A percentile compares a stretch with the other conserved stretches of the same genome.
Evolutionary conservation across 1,140 invertebrate species (phyloP).

Genomic region (Heterodera schachtii): DNA sequence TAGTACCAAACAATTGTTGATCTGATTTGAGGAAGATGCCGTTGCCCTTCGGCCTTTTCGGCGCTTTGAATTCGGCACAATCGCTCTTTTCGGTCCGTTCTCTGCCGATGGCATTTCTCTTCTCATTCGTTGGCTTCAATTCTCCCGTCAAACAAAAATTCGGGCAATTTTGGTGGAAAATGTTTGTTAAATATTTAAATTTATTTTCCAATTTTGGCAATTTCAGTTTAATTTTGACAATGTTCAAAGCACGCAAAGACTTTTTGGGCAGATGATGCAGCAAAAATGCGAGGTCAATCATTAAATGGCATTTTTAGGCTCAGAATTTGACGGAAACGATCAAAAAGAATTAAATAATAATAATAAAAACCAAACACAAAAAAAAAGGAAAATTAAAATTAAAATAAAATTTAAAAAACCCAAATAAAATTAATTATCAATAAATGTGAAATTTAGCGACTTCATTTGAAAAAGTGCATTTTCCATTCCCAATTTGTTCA

Average conservation of each 20-base stretch:
- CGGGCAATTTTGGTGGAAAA: neutral
- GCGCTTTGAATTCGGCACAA: neutral
- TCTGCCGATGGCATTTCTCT: neutral
- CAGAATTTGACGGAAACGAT: neutral
- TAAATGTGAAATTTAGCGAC: neutral
- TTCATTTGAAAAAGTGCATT: neutral
- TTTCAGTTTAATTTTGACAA: neutral
- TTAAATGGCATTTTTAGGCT: neutral
- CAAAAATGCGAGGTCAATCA: slow-evolving; percentile 13
- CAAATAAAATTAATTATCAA: neutral
- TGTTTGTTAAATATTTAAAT: neutral
- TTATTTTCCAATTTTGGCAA: neutral
- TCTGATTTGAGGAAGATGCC: neutral
- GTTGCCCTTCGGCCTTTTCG: neutral
- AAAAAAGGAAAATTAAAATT: neutral
- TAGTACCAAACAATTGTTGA: neutral
- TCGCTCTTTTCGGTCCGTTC: neutral
- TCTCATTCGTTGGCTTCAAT: neutral
- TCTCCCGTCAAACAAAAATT: neutral
- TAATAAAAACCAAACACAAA: neutral
- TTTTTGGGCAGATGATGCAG: neutral
- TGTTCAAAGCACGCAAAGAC: neutral
- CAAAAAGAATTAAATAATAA: neutral
- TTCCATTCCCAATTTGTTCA: neutral
- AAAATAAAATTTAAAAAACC: neutral